Percentiles rank a stretch among this genome's conserved stretches.
These are phyloP conservation scores for Polymixis flavicincta DNA, from an alignment of 2,888 invertebrate species.

Conservation along the genomic window DNA sequence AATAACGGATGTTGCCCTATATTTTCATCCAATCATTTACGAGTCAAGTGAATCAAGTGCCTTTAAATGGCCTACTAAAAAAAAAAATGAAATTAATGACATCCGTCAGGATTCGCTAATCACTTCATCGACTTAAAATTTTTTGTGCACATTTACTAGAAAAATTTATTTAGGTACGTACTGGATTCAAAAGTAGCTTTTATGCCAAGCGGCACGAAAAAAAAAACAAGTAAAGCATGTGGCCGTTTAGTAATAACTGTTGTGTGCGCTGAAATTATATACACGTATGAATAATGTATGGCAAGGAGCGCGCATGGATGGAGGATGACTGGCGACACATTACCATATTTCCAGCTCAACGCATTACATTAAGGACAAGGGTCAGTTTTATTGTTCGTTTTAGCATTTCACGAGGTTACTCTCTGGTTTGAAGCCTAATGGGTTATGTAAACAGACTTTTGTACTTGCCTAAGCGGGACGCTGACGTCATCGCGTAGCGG, in stretches of 20 bases:
- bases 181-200: background rate
- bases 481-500: background rate
- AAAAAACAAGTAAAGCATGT: background rate
- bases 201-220: background rate
- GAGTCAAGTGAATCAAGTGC: too few relatives aligned
- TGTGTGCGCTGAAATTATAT: constrained; percentile 48
- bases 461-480: background rate
- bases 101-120: background rate
- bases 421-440: constrained; percentile 22
- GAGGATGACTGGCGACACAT: constrained; percentile 48
- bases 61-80: too few relatives aligned
- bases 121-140: background rate
- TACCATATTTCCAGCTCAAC: constrained; percentile 60
- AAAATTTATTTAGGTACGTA: background rate
- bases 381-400: constrained; percentile 55
- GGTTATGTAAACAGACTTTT: constrained; percentile 3
- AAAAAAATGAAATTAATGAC: too few relatives aligned
- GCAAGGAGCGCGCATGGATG: constrained; percentile 33
- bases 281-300: constrained; percentile 56
- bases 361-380: constrained; percentile 50
- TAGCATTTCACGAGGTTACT: constrained; percentile 32
- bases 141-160: background rate
- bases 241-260: constrained; percentile 17
- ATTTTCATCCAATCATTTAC: too few relatives aligned
- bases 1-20: background rate